Evolutionary conservation across 2,888 invertebrate species (phyloP).

Genomic region (Tuberolachnus salignus): DNA sequence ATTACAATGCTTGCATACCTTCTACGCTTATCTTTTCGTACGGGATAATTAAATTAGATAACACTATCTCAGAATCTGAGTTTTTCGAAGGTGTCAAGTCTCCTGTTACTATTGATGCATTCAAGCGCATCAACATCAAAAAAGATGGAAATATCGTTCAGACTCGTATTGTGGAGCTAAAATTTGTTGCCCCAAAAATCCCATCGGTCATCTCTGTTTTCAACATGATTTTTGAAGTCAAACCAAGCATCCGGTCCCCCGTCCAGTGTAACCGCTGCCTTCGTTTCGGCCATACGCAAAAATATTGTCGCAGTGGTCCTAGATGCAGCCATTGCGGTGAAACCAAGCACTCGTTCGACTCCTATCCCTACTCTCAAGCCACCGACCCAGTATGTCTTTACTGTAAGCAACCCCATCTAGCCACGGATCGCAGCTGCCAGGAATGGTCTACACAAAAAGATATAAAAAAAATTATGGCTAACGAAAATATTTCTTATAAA

Average conservation of each 20-base stretch:
- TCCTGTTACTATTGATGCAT: background rate
- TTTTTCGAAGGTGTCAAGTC: background rate
- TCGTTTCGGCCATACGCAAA: background rate
- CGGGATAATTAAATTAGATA: background rate
- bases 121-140: background rate
- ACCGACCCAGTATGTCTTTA: background rate
- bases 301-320: constrained; percentile 3
- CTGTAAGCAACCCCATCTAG: background rate
- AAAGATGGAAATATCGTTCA: background rate
- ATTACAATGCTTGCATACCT: background rate
- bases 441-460: background rate
- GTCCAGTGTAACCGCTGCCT: background rate
- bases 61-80: background rate
- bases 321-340: background rate
- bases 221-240: background rate
- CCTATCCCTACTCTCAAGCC: background rate
- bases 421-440: background rate
- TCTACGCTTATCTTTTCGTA: background rate
- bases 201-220: background rate
- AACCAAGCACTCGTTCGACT: background rate
- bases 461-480: background rate
- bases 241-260: background rate
- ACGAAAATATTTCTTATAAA: background rate
- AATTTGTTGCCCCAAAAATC: background rate
- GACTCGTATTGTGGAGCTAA: background rate